A percentile compares a stretch with the other conserved stretches of the same genome.
Evolutionary conservation across 2,888 invertebrate genomes (phyloP).

Genomic region (Mechanitis messenoides): DNA sequence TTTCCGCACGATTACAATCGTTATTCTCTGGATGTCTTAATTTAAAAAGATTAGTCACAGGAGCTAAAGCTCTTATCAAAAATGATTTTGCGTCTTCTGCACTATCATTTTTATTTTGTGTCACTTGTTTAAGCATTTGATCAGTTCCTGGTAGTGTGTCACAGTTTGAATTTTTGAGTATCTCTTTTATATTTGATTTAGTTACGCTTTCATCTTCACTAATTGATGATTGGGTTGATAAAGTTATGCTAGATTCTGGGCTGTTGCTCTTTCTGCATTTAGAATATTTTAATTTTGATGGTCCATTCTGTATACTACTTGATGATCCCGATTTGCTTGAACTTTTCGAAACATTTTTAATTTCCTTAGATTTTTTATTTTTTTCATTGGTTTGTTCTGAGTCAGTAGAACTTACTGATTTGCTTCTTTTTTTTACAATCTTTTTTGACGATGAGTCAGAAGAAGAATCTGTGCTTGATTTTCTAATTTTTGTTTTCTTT

Average conservation of each 20-base stretch:
- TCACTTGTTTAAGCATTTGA: slow-evolving; percentile 67
- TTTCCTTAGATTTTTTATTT: slow-evolving; percentile 32
- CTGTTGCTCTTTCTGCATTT: slow-evolving; percentile 65
- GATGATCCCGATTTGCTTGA: slow-evolving; percentile 44
- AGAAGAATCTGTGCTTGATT: slow-evolving; percentile 60
- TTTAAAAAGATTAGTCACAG: slow-evolving; percentile 85
- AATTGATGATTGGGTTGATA: slow-evolving; percentile 70
- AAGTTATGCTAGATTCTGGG: slow-evolving; percentile 70
- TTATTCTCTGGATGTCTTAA: slow-evolving; percentile 73
- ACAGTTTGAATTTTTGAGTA: slow-evolving; percentile 77
- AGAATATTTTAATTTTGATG: slow-evolving; percentile 54
- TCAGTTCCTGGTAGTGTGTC: slow-evolving; percentile 74
- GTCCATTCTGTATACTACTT: slow-evolving; percentile 48
- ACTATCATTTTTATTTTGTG: slow-evolving; percentile 63
- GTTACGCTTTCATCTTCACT: slow-evolving; percentile 65
- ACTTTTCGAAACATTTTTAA: slow-evolving; percentile 38
- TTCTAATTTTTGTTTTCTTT: slow-evolving; percentile 61
- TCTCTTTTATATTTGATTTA: slow-evolving; percentile 55
- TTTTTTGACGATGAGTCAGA: slow-evolving; percentile 64
- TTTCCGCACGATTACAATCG: slow-evolving; percentile 67
- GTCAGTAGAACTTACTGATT: slow-evolving; percentile 66
- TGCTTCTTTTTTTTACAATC: slow-evolving; percentile 60
- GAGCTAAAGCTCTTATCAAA: slow-evolving; percentile 83
- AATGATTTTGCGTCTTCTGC: slow-evolving; percentile 83
- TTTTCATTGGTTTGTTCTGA: slow-evolving; percentile 57